A percentile compares a stretch with the other conserved stretches of the same genome.
Conservation (phyloP, 1,140 invertebrate species). For the Chironomus tepperi region DNA sequence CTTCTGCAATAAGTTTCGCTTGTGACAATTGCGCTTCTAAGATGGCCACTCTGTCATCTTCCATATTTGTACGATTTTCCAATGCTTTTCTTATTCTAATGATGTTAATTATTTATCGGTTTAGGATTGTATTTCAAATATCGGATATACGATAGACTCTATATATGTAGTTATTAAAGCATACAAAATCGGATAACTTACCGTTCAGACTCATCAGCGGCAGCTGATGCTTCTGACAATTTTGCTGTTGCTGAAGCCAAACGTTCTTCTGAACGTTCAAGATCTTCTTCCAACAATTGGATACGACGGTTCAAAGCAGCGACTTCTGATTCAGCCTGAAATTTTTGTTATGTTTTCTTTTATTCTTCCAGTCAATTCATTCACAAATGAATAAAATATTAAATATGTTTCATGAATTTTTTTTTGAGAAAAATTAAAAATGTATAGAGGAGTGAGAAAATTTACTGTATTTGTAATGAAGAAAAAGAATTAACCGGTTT, state of each 20-base stretch:
- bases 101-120: neutral
- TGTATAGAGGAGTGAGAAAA: neutral
- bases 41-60: slow-evolving; percentile 91
- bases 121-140: too few species aligned
- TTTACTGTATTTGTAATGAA: too few species aligned
- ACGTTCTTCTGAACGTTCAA: slow-evolving; percentile 96
- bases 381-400: neutral
- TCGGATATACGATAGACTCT: too few species aligned
- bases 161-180: too few species aligned
- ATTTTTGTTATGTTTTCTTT: slow-evolving; percentile 1
- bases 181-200: slow-evolving; percentile 46
- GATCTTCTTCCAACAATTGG: slow-evolving; percentile 96
- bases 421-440: neutral
- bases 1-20: slow-evolving; percentile 95
- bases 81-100: slow-evolving; percentile 94
- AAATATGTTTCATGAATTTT: neutral
- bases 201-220: slow-evolving; percentile 99
- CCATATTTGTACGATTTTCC: slow-evolving; percentile 97
- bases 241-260: slow-evolving; percentile 93
- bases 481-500: too few species aligned
- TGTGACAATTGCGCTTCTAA: slow-evolving; percentile 92
- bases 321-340: slow-evolving; percentile 95
- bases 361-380: neutral
- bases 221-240: slow-evolving; percentile 96
- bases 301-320: slow-evolving; percentile 96